These are phyloP conservation scores for Tetranychus piercei DNA, from an alignment of 2,888 invertebrate species.

Conservation along the genomic window DNA sequence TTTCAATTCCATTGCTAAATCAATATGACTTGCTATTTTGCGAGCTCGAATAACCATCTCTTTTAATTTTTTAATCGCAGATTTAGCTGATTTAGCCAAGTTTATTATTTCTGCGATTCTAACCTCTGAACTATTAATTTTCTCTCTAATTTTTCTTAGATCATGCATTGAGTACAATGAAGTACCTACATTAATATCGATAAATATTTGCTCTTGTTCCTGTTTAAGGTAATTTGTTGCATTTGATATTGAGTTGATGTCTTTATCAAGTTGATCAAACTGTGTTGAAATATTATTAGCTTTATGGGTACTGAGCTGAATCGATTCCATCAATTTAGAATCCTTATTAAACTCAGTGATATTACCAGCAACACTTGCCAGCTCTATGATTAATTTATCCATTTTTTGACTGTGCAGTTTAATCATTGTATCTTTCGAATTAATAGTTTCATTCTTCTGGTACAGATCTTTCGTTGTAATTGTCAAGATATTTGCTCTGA, in stretches of 20 bases:
- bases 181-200: not conserved
- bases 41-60: conserved; percentile 38
- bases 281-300: not conserved
- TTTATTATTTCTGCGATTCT: not conserved
- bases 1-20: conserved; percentile 63
- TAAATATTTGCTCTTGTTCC: not conserved
- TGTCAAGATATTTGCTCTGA: not conserved
- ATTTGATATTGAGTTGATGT: not conserved
- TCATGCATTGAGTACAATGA: not conserved
- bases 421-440: not conserved
- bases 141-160: not conserved
- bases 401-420: not conserved
- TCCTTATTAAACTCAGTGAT: not conserved
- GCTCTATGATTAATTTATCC: not conserved
- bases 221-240: not conserved
- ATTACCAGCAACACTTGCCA: not conserved
- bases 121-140: not conserved
- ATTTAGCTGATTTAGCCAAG: not conserved
- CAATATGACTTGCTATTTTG: conserved; percentile 55
- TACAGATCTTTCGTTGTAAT: not conserved
- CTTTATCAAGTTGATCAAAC: not conserved
- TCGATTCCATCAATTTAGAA: not conserved
- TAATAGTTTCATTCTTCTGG: not conserved
- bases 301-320: not conserved
- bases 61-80: not conserved